phyloP scores from a whole-genome alignment of 2,113 vertebrate species.

The Mormoops blainvillei region DNA sequence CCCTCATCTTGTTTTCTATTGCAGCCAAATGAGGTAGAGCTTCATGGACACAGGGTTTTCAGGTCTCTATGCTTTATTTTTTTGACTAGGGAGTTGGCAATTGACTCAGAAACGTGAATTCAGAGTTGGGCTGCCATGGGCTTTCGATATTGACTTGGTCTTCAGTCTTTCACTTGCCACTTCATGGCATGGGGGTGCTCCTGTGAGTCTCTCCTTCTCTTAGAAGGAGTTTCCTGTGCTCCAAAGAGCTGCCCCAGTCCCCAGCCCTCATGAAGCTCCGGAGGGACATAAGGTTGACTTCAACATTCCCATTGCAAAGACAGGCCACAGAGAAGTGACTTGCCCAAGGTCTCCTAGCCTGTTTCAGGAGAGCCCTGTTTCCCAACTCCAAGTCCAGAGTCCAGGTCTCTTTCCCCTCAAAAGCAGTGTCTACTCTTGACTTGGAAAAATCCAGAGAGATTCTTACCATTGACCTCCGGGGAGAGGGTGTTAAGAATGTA shows the following conservation, averaged over 20 bases:
- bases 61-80: not conserved
- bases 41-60: not conserved
- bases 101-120: not conserved
- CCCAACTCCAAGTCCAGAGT: not conserved
- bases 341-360: not conserved
- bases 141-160: not conserved
- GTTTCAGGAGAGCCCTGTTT: not conserved
- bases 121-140: not conserved
- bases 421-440: not conserved
- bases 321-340: not conserved
- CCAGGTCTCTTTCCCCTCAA: not conserved
- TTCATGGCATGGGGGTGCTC: not conserved
- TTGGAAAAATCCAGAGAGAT: not conserved
- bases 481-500: constrained; percentile 46
- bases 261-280: not conserved
- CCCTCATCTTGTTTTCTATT: not conserved
- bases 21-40: not conserved
- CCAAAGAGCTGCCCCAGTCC: not conserved
- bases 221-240: not conserved
- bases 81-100: not conserved
- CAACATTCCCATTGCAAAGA: not conserved
- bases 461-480: constrained; percentile 75
- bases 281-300: not conserved
- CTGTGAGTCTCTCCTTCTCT: not conserved
- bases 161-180: not conserved